phyloP scores from a whole-genome alignment of 2,888 invertebrate species.

The Drosophila fulvimacula region DNA sequence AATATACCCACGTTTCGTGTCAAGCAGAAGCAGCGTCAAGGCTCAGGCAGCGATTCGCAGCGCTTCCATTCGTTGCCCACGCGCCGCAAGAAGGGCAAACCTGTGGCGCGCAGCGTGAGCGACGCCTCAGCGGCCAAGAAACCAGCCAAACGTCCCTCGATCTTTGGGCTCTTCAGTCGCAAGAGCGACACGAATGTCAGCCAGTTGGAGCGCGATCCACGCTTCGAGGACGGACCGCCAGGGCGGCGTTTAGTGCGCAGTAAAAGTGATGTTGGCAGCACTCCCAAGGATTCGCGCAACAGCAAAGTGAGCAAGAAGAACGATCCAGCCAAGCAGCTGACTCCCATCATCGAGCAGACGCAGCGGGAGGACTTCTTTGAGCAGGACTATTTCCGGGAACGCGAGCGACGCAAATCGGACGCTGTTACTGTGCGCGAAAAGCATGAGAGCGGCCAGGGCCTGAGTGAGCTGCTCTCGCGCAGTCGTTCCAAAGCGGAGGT shows the following conservation, averaged over 20 bases:
- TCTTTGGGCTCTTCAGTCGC: conserved; percentile 88
- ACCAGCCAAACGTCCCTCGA: conserved; percentile 87
- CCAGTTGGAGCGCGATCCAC: conserved; percentile 80
- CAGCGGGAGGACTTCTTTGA: conserved; percentile 88
- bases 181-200: conserved; percentile 86
- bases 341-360: conserved; percentile 92
- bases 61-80: conserved; percentile 90
- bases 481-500: conserved; percentile 76
- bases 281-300: conserved; percentile 58
- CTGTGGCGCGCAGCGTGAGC: conserved; percentile 87
- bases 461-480: conserved; percentile 76
- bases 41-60: conserved; percentile 68
- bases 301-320: conserved; percentile 61
- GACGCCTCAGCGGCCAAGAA: conserved; percentile 86
- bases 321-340: conserved; percentile 87
- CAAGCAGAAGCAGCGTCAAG: conserved; percentile 66
- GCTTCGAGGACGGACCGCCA: conserved; percentile 86
- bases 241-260: conserved; percentile 86
- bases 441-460: conserved; percentile 77
- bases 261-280: conserved; percentile 87
- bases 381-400: conserved; percentile 83
- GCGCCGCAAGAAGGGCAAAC: conserved; percentile 86
- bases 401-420: conserved; percentile 83
- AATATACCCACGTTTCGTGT: conserved; percentile 79
- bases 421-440: conserved; percentile 83